Evolutionary conservation across 2,113 vertebrate species (phyloP).

Genomic region (Todiramphus saurophagus): DNA sequence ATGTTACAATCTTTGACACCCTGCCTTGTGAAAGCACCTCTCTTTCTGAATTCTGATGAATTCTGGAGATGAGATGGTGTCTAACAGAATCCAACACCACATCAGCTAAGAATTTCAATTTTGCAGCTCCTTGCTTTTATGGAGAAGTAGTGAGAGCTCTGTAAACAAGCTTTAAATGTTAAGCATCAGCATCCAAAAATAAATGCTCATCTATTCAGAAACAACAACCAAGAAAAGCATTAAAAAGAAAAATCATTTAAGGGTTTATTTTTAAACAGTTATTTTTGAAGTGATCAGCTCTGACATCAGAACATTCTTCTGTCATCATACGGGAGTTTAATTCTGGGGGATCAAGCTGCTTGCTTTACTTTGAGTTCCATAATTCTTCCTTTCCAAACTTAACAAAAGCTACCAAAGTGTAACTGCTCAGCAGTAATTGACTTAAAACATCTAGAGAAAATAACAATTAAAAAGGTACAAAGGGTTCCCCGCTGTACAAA

Average conservation of each 20-base stretch:
- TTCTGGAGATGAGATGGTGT: not conserved
- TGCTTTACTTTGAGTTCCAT: not conserved
- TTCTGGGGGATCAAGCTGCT: not conserved
- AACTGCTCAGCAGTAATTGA: constrained; percentile 37
- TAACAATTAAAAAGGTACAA: constrained; percentile 55
- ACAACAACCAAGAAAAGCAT: constrained; percentile 1
- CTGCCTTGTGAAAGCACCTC: not conserved
- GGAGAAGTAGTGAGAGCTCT: not conserved
- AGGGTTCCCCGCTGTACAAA: constrained; percentile 5
- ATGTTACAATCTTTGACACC: not conserved
- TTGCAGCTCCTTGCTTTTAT: not conserved
- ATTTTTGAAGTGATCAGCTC: constrained; percentile 30
- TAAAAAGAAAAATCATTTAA: constrained; percentile 10
- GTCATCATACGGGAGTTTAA: constrained; percentile 9
- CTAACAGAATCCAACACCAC: not conserved
- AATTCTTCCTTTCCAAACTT: constrained; percentile 29
- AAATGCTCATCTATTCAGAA: constrained; percentile 13
- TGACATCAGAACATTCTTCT: constrained; percentile 40
- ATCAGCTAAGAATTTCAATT: not conserved
- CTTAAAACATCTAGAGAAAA: constrained; percentile 53
- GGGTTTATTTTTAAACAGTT: constrained; percentile 45
- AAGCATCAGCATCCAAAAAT: constrained; percentile 31
- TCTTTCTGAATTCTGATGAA: not conserved
- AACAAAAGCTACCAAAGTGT: not conserved
- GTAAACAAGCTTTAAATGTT: not conserved